Conservation (phyloP, 2,888 invertebrate genomes). For the Temnothorax unifasciatus region DNA sequence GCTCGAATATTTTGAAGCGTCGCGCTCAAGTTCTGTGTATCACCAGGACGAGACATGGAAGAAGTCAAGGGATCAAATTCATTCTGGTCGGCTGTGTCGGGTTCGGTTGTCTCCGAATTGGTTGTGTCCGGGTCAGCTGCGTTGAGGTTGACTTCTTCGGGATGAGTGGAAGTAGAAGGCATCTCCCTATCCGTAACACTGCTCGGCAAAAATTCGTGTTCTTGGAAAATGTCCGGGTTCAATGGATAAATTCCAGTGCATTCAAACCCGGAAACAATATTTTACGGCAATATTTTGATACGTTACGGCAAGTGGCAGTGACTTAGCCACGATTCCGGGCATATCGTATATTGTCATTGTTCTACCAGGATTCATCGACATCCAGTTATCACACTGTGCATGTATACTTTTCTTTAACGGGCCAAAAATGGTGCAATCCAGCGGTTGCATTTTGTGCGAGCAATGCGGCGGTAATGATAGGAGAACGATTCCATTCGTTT, state of each 20-base stretch:
- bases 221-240: neutral
- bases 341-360: conserved; percentile 2
- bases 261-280: neutral
- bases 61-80: neutral
- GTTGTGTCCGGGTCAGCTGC: too few species aligned
- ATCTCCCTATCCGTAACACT: too few species aligned
- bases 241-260: neutral
- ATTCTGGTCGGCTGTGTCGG: too few species aligned
- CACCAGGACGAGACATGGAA: neutral
- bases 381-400: neutral
- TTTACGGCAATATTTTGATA: neutral
- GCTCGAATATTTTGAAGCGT: neutral
- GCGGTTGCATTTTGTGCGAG: neutral
- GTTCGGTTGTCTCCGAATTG: too few species aligned
- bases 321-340: neutral
- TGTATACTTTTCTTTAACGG: neutral
- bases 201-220: neutral
- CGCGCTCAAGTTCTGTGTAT: neutral
- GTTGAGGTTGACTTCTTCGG: too few species aligned
- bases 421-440: neutral
- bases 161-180: too few species aligned
- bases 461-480: too few species aligned
- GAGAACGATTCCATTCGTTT: too few species aligned
- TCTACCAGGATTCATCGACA: neutral
- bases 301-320: neutral